A percentile compares a stretch with the other conserved stretches of the same genome.
phyloP scores from a whole-genome alignment of 1,140 invertebrate genomes.

The Caerostris extrusa region DNA sequence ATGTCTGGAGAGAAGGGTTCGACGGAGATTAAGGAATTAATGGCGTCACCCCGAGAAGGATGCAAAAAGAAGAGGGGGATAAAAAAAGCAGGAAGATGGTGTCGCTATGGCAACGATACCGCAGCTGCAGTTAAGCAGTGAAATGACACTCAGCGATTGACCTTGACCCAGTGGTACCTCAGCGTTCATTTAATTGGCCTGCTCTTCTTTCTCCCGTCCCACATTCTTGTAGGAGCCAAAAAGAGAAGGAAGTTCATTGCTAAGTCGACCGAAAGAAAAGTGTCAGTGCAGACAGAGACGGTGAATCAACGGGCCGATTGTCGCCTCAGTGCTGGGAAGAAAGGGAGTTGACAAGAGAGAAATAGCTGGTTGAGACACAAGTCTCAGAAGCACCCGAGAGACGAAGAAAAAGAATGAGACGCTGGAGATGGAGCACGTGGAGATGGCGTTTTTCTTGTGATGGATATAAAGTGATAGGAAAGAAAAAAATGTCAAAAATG shows the following conservation, averaged over 20 bases:
- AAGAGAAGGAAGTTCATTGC: background rate
- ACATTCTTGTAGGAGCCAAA: background rate
- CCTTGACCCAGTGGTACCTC: conserved; percentile 72
- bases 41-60: conserved; percentile 55
- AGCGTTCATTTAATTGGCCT: conserved; percentile 57
- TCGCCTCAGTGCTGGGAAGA: background rate
- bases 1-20: conserved; percentile 13
- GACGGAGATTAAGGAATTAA: conserved; percentile 51
- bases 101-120: conserved; percentile 69
- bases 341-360: background rate
- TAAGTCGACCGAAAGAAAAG: background rate
- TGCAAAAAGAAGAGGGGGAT: conserved; percentile 34
- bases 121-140: conserved; percentile 60
- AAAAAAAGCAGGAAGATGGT: background rate
- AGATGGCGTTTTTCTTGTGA: background rate
- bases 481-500: background rate
- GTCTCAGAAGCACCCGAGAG: background rate
- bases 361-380: background rate
- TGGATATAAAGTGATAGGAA: background rate
- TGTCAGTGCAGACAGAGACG: background rate
- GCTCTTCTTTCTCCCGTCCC: background rate
- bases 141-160: conserved; percentile 67
- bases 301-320: conserved; percentile 11
- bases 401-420: conserved; percentile 2
- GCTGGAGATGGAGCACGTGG: background rate